These are phyloP conservation scores for Rhynchotus rufescens DNA, from an alignment of 2,797 vertebrate genomes.

Conservation along the genomic window DNA sequence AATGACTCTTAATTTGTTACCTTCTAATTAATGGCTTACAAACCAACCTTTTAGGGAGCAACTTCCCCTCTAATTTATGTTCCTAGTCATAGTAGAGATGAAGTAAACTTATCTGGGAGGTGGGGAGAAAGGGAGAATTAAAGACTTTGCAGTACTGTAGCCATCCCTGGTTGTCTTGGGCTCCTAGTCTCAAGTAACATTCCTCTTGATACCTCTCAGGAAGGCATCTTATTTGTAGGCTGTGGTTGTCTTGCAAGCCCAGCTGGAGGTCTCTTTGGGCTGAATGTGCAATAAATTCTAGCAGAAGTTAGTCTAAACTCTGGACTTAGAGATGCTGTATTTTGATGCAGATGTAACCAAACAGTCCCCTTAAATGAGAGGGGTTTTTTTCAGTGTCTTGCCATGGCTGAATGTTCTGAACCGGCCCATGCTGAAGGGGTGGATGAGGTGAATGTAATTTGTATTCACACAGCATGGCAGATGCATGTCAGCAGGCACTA, in stretches of 20 bases:
- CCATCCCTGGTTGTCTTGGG: background rate
- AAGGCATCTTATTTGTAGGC: background rate
- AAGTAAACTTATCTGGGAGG: background rate
- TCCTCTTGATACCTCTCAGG: too few species aligned
- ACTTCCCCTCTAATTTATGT: background rate
- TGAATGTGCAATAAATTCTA: background rate
- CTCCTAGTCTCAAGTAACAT: background rate
- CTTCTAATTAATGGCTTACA: background rate
- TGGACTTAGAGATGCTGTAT: background rate
- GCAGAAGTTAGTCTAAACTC: background rate
- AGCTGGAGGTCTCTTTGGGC: background rate
- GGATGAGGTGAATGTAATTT: background rate
- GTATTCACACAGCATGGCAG: background rate
- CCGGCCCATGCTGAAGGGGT: background rate
- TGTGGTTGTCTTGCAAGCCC: background rate
- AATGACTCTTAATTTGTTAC: background rate
- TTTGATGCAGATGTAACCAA: background rate
- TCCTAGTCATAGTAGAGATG: background rate
- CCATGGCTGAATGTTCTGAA: background rate
- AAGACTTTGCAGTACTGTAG: background rate
- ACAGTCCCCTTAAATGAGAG: background rate
- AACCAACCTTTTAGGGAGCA: background rate
- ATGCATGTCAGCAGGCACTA: background rate
- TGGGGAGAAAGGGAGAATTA: background rate
- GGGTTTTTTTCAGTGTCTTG: background rate